Conservation (phyloP, 2,113 vertebrate genomes). For the Ramphastos sulfuratus region DNA sequence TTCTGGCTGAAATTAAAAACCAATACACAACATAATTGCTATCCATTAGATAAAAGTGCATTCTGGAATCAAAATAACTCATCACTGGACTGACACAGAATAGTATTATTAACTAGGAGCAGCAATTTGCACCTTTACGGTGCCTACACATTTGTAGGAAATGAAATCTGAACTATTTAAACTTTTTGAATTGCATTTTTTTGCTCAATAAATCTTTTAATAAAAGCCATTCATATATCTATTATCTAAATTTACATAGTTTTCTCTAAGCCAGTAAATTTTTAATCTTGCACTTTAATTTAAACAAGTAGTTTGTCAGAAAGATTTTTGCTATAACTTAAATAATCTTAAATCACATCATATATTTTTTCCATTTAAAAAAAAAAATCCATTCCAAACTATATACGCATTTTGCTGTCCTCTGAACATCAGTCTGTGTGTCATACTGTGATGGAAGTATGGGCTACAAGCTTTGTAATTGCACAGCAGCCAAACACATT, state of each 20-base stretch:
- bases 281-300: background rate
- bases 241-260: background rate
- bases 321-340: background rate
- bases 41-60: background rate
- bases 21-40: background rate
- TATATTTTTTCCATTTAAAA: background rate
- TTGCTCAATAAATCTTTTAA: background rate
- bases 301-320: background rate
- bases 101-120: background rate
- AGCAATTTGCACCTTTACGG: rapidly evolving
- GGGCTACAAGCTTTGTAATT: background rate
- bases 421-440: background rate
- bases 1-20: background rate
- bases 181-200: background rate
- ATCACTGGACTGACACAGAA: background rate
- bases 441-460: background rate
- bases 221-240: background rate
- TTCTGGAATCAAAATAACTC: background rate
- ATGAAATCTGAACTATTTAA: background rate
- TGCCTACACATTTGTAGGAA: background rate
- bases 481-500: background rate
- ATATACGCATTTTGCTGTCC: background rate
- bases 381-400: background rate
- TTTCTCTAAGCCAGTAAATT: background rate
- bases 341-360: background rate